Percentiles rank a stretch among this genome's conserved stretches.
Conservation (phyloP, 2,113 vertebrate species). For the Okapia johnstoni region DNA sequence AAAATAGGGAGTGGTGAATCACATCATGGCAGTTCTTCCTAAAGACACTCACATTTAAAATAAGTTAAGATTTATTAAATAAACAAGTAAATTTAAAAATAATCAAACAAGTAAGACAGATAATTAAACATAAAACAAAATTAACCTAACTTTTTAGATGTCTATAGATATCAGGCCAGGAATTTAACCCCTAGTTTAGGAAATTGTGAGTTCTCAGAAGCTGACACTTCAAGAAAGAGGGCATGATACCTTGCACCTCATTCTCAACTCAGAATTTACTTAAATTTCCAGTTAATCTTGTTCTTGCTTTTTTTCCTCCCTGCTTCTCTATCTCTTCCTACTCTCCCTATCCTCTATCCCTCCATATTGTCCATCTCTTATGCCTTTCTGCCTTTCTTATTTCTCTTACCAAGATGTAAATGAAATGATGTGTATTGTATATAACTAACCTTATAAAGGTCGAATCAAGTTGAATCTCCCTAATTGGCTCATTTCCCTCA, state of each 20-base stretch:
- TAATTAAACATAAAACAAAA: background rate
- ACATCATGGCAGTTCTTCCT: background rate
- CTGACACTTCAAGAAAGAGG: background rate
- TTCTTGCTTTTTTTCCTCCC: background rate
- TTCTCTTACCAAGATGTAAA: background rate
- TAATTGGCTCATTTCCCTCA: background rate
- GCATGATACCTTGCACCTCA: background rate
- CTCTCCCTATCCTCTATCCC: background rate
- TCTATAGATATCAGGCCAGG: background rate
- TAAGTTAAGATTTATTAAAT: background rate
- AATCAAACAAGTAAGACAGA: background rate
- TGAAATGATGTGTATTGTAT: background rate
- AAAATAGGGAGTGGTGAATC: background rate
- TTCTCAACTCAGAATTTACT: background rate
- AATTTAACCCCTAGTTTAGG: background rate
- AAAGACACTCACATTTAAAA: background rate
- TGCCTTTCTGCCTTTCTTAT: background rate
- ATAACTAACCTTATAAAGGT: background rate
- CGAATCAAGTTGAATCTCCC: background rate
- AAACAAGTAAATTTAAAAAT: background rate
- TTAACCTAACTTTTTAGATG: background rate
- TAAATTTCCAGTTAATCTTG: background rate
- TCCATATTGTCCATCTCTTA: background rate
- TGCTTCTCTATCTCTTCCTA: background rate
- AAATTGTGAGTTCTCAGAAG: background rate